Evolutionary conservation across 2,797 vertebrate genomes (phyloP).

Genomic region (Kryptopterus vitreolus): DNA sequence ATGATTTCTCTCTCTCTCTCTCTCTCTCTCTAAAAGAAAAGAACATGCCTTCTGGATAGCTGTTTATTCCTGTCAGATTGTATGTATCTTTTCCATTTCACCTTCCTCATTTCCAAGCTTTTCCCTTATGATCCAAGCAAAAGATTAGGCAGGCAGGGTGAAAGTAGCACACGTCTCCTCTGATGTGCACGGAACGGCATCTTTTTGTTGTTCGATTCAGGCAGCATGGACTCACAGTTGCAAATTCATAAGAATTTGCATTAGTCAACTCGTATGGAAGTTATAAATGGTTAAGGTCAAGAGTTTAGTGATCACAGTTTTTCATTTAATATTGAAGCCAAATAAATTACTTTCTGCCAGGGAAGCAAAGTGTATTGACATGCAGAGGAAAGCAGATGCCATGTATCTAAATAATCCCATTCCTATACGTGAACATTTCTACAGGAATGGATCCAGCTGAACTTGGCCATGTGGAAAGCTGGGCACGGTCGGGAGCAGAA

Average conservation of each 20-base stretch:
- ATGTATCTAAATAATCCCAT: constrained; percentile 7
- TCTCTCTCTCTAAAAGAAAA: neutral
- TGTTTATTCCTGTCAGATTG: neutral
- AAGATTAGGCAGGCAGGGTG: neutral
- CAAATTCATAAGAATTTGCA: constrained; percentile 5
- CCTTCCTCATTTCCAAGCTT: neutral
- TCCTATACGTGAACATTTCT: constrained; percentile 8
- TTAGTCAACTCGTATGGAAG: neutral
- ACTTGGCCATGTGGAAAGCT: constrained; percentile 17
- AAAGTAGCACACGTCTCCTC: neutral
- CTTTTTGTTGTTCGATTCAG: constrained; percentile 4
- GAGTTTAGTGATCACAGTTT: constrained; percentile 1
- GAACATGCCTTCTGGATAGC: neutral
- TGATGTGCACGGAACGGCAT: neutral
- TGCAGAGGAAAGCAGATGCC: neutral
- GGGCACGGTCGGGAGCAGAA: neutral
- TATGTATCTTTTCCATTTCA: constrained; percentile 4
- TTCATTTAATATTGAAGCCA: constrained; percentile 1
- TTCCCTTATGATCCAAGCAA: neutral
- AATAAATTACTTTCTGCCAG: constrained; percentile 1
- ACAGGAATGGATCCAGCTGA: neutral
- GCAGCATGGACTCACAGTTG: constrained; percentile 4
- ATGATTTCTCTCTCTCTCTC: neutral
- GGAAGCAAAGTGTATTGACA: neutral
- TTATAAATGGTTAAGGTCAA: constrained; percentile 10